Base-by-base conservation (phyloP, 2,113 vertebrate genomes). In the Hymenochirus boettgeri region DNA sequence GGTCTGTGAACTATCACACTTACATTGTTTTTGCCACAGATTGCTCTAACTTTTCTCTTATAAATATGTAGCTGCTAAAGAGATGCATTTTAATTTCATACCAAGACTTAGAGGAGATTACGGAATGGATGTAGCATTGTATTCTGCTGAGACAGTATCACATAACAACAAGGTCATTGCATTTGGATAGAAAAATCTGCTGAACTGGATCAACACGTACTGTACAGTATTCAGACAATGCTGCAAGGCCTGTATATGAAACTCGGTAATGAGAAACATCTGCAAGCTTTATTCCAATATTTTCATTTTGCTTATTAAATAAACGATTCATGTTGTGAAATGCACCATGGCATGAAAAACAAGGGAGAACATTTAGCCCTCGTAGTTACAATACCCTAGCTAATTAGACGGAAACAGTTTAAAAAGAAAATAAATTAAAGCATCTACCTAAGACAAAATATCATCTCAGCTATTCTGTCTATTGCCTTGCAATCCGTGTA, bases 111-210 rank as follows among this genome's bases (percentile, higher is more conserved):
- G 57, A 57, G 42, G 29, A 65, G 62, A 65, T 65, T 65, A 65
- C 13, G 62, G 22, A 65, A 46, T 67, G 39, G 7, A 42, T 67
- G 24, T 67, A 27, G 47, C 27, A 35, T 42, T 50, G 7, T 59
- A 22, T 67, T 52, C 47, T 21, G 39, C 18, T 23, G 56, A 53
- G 47, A 45, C 11, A 59, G 23, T 60, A 59, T 51, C 35, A 23
- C 18, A 58, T 29, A 66, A 66, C 63, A 58, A 15, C 55, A 66
- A 58, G 54, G 63, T 66, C 54, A 66, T 37, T 35, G 45, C 47
- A 51, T 58, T 58, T 25, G 45, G 22, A 58, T 60, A n/a, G 31
- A 21, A 45, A 69, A 69, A 60, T 51, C 48, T 60, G 47, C 57
- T 53, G 47, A 37, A 50, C 29, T 42, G 29, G 47, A 69, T 60